Evolutionary conservation across 2,888 invertebrate species (phyloP), one percentile per base, ranked within the genome.

Genomic region (Fragum whitleyi): DNA sequence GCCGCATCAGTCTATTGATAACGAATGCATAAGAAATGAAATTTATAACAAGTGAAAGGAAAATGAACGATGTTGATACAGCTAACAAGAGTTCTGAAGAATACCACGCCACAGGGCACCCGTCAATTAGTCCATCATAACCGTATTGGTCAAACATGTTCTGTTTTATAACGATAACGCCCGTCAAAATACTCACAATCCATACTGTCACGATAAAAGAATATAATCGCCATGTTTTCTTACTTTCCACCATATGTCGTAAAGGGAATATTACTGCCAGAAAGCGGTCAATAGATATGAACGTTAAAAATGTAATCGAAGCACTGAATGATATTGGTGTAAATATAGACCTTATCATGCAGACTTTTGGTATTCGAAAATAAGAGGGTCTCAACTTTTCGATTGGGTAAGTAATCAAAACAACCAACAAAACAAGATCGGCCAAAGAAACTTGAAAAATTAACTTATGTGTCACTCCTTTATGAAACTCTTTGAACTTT

Each of bases 381-480:
- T 21, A 23, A 19, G 53, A 53, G 7, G 53, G 53, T 7, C n/a
- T 21, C 16, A 53, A 7, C 1, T 21, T n/a, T 53, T 53, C 53
- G n/a, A 53, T 3, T n/a, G 53, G 53, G 3, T 53, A 53, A 9
- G 53, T 53, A n/a, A 53, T 23, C 53, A 53, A 53, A 21, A 53
- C 53, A 53, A 53, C n/a, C n/a, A 53, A n/a, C 23, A 53, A 23
- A 21, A 53, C 53, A n/a, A 53, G 23, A 53, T 53, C 53, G n/a
- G 53, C 53, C n/a, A 53, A 9, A 19, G 53, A 14, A 6, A 53
- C 53, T 21, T 53, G 53, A 19, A 53, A 23, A 23, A 53, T 53
- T 9, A 53, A n/a, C 23, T 53, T 53, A 53, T 53, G 53, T 21
- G 23, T 53, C 53, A 53, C 53, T 6, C 23, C 21, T n/a, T 53